Evolutionary conservation across 2,888 invertebrate species (phyloP), one percentile per base, ranked within the genome.

Genomic region (Azorinus chamasolen): DNA sequence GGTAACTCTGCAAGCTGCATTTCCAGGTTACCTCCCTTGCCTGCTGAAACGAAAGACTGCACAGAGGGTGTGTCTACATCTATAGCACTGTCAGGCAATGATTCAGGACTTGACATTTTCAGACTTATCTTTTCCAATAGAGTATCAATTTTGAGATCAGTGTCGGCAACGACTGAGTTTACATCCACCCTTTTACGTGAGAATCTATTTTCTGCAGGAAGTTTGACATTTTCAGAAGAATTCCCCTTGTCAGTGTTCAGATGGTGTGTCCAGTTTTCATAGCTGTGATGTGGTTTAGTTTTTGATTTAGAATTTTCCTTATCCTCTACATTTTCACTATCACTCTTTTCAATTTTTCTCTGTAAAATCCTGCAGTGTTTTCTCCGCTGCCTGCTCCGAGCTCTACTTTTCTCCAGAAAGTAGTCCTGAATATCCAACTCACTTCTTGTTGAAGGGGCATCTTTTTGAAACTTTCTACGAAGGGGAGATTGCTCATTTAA

Each of bases 1-100:
- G 4, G 32, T 32, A 32, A 32, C 32, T 32, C 32, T 32, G 32
- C 10, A 4, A 32, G 32, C 32, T 32, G 32, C 32, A 32, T 32
- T 10, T 32, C 32, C 32, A 32, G 4, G 10, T 32, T 32, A 32
- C 32, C 32, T 32, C 32, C 72, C 59, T 61, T 75, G 8, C 78
- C 81, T 32, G 48, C 48, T 10, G 84, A 79, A 14, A 77, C 76
- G 41, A 74, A 63, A 8, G 87, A 88, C 46, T 85, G 83, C 8
- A 86, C 62, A 14, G 88, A 87, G 3, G 84, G 81, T 5, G 85
- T 83, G 46, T 87, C 87, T 18, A 87, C 54, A 68, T 87, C 88
- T 46, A 87, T 85, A 51, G 88, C 86, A 85, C 86, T 87, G 54
- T 88, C 87, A 12, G 86, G 84, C 8, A 83, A 83, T 0, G 87